Percentiles rank a stretch among this genome's conserved stretches.
Evolutionary conservation across 2,113 vertebrate genomes (phyloP).

Genomic region (Regulus satrapa): DNA sequence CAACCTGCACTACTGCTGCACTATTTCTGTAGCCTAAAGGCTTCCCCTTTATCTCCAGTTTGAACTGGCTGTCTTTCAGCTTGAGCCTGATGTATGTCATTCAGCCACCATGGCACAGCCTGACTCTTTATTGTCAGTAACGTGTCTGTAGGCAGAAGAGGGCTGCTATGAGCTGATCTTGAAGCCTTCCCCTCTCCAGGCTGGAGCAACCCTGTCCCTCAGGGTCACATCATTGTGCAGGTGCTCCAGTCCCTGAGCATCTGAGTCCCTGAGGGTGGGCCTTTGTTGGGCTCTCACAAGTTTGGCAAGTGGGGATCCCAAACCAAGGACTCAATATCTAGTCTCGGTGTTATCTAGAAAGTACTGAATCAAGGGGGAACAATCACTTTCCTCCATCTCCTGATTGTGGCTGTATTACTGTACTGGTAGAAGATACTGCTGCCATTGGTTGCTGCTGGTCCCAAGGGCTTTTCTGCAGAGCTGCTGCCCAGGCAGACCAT

Average conservation of each 20-base stretch:
- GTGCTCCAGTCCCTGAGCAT: not conserved
- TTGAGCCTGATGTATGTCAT: not conserved
- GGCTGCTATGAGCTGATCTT: not conserved
- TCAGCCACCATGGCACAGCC: not conserved
- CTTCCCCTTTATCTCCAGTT: not conserved
- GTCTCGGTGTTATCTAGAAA: not conserved
- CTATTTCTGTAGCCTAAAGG: not conserved
- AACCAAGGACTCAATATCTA: not conserved
- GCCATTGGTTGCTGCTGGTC: not conserved
- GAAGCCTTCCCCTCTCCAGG: not conserved
- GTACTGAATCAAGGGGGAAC: not conserved
- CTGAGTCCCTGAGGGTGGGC: too few species aligned
- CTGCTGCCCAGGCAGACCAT: not conserved
- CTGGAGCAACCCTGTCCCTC: not conserved
- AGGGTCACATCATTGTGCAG: not conserved
- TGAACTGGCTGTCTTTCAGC: not conserved
- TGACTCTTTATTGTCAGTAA: not conserved
- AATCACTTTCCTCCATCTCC: not conserved
- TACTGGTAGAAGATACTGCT: not conserved
- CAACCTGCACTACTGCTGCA: not conserved
- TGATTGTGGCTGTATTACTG: not conserved
- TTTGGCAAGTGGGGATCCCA: not conserved
- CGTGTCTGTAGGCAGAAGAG: not conserved
- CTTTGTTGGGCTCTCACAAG: not conserved
- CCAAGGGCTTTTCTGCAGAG: not conserved